These are phyloP conservation scores for Okapia johnstoni DNA, from an alignment of 2,113 vertebrate species.

Conservation along the genomic window DNA sequence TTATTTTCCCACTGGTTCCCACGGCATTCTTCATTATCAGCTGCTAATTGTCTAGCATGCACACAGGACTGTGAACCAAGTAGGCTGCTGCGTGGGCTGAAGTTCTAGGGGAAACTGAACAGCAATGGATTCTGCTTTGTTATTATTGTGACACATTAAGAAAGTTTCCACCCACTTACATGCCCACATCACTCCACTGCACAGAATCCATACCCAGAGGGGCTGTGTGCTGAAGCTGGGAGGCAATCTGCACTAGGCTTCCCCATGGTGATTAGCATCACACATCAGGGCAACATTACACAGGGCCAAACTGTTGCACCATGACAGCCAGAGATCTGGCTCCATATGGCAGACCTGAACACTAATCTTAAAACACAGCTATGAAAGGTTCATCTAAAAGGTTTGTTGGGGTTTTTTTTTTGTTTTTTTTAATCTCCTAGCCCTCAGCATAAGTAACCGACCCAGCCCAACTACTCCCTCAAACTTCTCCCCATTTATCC, in stretches of 20 bases:
- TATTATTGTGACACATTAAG: slow-evolving; percentile 79
- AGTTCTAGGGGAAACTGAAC: slow-evolving; percentile 77
- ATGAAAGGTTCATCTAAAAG: not conserved
- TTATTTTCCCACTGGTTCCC: slow-evolving; percentile 85
- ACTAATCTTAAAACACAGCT: slow-evolving; percentile 4
- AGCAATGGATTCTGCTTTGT: slow-evolving; percentile 73
- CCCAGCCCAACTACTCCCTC: not conserved
- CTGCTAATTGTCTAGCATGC: slow-evolving; percentile 82
- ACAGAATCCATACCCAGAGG: slow-evolving; percentile 44
- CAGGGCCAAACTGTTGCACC: not conserved
- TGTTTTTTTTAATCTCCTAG: not conserved
- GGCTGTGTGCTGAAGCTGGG: slow-evolving; percentile 31
- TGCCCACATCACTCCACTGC: slow-evolving; percentile 53
- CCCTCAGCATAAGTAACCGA: not conserved
- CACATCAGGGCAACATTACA: not conserved
- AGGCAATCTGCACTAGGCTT: slow-evolving; percentile 56
- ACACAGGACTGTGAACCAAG: slow-evolving; percentile 78
- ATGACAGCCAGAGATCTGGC: slow-evolving; percentile 1
- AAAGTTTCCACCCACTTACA: slow-evolving; percentile 80
- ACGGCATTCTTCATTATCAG: slow-evolving; percentile 84
- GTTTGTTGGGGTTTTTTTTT: not conserved
- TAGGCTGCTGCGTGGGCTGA: slow-evolving; percentile 81
- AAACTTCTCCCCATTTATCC: not conserved
- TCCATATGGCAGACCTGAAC: not conserved
- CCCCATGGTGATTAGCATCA: slow-evolving; percentile 36